Percentiles rank a stretch among this genome's conserved stretches.
Conservation (phyloP, 2,113 vertebrate species). For the Thalassarche chlororhynchos region DNA sequence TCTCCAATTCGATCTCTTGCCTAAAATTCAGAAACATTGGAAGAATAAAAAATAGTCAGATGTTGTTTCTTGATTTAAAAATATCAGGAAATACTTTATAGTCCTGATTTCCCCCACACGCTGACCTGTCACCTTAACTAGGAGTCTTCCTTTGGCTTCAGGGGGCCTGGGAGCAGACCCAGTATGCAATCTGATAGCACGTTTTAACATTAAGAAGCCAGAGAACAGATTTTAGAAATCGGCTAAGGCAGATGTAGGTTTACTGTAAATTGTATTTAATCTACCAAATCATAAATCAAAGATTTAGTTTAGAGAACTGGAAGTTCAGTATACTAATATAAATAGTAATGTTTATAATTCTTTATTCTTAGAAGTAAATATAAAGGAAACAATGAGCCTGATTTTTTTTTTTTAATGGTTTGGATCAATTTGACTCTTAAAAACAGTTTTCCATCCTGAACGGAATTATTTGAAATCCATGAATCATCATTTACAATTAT, state of each 20-base stretch:
- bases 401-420: not conserved
- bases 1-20: conserved; percentile 63
- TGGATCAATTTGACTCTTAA: not conserved
- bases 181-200: not conserved
- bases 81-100: not conserved
- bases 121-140: not conserved
- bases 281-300: not conserved
- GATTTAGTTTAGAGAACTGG: not conserved
- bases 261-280: not conserved
- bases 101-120: not conserved
- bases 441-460: not conserved
- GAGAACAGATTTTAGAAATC: not conserved
- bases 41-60: accelerated
- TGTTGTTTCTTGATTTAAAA: not conserved
- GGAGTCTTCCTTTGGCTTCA: not conserved
- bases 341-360: not conserved
- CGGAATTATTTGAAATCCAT: not conserved
- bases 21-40: conserved; percentile 33
- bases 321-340: not conserved
- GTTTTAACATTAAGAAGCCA: not conserved
- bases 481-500: not conserved
- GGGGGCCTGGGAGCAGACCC: not conserved
- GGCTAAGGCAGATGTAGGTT: not conserved
- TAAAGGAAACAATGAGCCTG: not conserved
- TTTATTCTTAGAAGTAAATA: not conserved